Conservation (phyloP, 2,888 invertebrate species). For the Synergus itoensis region DNA sequence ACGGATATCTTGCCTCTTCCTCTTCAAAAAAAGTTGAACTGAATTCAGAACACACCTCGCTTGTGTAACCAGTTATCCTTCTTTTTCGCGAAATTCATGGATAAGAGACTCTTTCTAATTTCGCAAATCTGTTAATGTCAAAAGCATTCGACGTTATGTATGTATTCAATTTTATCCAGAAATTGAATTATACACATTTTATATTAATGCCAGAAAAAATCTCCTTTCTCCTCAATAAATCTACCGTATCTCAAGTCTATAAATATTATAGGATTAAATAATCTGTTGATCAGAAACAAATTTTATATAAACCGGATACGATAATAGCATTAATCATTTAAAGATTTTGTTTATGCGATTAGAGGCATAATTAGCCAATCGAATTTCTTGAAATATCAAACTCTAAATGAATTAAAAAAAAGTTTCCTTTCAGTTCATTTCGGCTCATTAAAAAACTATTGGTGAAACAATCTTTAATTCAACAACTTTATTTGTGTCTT, state of each 20-base stretch:
- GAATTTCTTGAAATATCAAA: background rate
- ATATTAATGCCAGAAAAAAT: background rate
- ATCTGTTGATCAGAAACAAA: background rate
- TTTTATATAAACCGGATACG: background rate
- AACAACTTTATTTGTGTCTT: no score
- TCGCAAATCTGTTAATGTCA: background rate
- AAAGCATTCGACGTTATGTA: background rate
- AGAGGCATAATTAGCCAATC: background rate
- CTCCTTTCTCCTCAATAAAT: background rate
- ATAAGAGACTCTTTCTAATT: background rate
- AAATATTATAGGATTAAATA: background rate
- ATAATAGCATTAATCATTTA: no score
- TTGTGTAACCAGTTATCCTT: slow-evolving; percentile 20
- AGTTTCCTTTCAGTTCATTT: no score
- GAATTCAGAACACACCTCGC: slow-evolving; percentile 34
- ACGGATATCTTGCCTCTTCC: slow-evolving; percentile 26
- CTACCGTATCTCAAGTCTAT: background rate
- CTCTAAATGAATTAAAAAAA: background rate
- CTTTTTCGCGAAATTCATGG: background rate
- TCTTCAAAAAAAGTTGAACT: slow-evolving; percentile 18
- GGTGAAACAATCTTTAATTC: no score
- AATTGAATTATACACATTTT: background rate
- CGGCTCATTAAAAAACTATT: no score
- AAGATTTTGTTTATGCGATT: background rate
- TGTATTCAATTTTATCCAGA: background rate